These are phyloP conservation scores for Drosophila imparisetae DNA, from an alignment of 2,888 invertebrate genomes.

Conservation along the genomic window DNA sequence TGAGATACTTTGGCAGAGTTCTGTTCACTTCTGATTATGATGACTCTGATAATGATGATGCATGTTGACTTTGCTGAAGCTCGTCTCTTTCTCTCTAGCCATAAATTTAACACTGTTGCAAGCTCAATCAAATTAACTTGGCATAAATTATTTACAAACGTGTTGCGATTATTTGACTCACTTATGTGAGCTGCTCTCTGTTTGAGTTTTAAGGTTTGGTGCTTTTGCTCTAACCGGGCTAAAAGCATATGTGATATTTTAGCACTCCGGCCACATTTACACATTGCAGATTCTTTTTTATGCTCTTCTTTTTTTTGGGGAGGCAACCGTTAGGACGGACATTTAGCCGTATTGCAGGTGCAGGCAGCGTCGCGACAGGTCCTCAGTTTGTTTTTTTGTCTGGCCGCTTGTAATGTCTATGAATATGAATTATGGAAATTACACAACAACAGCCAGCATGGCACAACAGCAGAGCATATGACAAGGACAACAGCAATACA, in stretches of 20 bases:
- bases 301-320: conserved; percentile 17
- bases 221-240: conserved; percentile 16
- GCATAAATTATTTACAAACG: conserved; percentile 60
- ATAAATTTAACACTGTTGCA: conserved; percentile 51
- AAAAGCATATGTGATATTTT: conserved; percentile 72
- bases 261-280: conserved; percentile 65
- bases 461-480: conserved; percentile 14
- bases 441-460: conserved; percentile 55
- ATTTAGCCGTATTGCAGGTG: conserved; percentile 82
- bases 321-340: conserved; percentile 56
- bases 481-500: conserved; percentile 40
- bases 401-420: conserved; percentile 65
- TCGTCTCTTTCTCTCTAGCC: conserved; percentile 5
- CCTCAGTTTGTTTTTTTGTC: conserved; percentile 41
- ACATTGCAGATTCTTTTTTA: conserved; percentile 54
- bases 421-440: conserved; percentile 83
- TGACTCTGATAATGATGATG: conserved; percentile 26
- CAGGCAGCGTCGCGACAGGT: conserved; percentile 60
- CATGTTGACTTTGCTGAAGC: conserved; percentile 11
- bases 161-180: conserved; percentile 28
- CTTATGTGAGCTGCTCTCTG: conserved; percentile 18
- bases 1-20: conserved; percentile 37
- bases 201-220: conserved; percentile 10
- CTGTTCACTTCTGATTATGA: conserved; percentile 19
- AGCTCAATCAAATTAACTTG: conserved; percentile 54